A percentile compares a stretch with the other conserved stretches of the same genome.
These are phyloP conservation scores for Cromileptes altivelis DNA, from an alignment of 2,113 vertebrate genomes.

Conservation along the genomic window DNA sequence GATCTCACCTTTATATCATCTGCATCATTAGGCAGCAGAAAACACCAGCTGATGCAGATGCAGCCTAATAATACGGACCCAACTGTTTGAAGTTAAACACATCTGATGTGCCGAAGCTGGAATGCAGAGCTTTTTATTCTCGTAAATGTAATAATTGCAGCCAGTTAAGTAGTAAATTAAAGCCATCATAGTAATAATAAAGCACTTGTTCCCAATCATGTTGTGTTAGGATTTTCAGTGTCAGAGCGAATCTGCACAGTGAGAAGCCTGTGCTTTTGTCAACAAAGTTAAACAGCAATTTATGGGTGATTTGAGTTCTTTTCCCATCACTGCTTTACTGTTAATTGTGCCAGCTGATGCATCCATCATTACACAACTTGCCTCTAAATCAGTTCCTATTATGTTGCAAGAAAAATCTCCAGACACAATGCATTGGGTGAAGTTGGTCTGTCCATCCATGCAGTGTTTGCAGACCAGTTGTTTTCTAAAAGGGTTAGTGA, in stretches of 20 bases:
- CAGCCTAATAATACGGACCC: neutral
- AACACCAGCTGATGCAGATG: neutral
- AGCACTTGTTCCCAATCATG: neutral
- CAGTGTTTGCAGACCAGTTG: no score
- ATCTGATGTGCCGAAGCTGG: neutral
- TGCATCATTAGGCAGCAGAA: constrained; percentile 4
- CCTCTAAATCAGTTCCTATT: neutral
- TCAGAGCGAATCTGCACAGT: neutral
- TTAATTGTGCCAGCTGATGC: neutral
- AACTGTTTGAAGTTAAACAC: neutral
- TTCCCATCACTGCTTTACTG: neutral
- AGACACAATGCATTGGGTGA: neutral
- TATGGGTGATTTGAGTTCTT: neutral
- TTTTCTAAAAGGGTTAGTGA: neutral
- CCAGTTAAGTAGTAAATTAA: neutral
- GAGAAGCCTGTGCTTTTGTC: neutral
- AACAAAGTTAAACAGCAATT: neutral
- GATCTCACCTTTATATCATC: neutral
- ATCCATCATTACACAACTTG: neutral
- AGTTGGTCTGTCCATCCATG: neutral
- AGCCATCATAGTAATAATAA: neutral
- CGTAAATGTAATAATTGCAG: neutral
- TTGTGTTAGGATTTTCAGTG: neutral
- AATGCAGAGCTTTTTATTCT: neutral
- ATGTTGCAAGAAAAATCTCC: neutral